A percentile compares a stretch with the other conserved stretches of the same genome.
Evolutionary conservation across 2,888 invertebrate species (phyloP).

Genomic region (Cantharis flavilabris): DNA sequence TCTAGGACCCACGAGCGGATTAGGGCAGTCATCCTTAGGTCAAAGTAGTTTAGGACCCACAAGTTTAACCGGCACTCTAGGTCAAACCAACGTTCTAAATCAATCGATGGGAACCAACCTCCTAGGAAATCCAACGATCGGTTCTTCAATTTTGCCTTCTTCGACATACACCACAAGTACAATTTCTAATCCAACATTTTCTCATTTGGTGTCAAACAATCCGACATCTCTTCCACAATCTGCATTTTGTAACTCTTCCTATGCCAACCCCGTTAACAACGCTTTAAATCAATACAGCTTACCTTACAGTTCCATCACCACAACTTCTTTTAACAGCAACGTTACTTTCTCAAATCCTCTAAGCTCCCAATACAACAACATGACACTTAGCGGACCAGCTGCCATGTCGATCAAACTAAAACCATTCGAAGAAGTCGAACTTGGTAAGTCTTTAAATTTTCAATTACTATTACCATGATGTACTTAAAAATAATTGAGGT

Average conservation of each 20-base stretch:
- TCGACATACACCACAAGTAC: conserved; percentile 58
- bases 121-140: conserved; percentile 49
- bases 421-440: conserved; percentile 73
- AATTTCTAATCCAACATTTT: conserved; percentile 60
- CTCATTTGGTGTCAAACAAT: conserved; percentile 52
- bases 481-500: conserved; percentile 16
- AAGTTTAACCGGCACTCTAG: conserved; percentile 37
- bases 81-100: conserved; percentile 41
- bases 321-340: conserved; percentile 53
- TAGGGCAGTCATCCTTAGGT: conserved; percentile 8
- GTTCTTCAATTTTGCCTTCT: conserved; percentile 57
- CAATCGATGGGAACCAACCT: conserved; percentile 18
- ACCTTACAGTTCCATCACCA: conserved; percentile 50
- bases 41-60: conserved; percentile 15
- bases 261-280: conserved; percentile 56
- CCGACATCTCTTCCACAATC: conserved; percentile 50
- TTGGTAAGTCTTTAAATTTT: conserved; percentile 53
- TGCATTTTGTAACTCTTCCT: conserved; percentile 59
- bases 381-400: conserved; percentile 54
- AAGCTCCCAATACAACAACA: conserved; percentile 62
- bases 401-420: conserved; percentile 70
- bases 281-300: conserved; percentile 57
- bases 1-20: not conserved
- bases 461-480: not conserved
- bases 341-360: conserved; percentile 71